Conservation (phyloP, 2,888 invertebrate genomes). For the Elaeidobius kamerunicus region DNA sequence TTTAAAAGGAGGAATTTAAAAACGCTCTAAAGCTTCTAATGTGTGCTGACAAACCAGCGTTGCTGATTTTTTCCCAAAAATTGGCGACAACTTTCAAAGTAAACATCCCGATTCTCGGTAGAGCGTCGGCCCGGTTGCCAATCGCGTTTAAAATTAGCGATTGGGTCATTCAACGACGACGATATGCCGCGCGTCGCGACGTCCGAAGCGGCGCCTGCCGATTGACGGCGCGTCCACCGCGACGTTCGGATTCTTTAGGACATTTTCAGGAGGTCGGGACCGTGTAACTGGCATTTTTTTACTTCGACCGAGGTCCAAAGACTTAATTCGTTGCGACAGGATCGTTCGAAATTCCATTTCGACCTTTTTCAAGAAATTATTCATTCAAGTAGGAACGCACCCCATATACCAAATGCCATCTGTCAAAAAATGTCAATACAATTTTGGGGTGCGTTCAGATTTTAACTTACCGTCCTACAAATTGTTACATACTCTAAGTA, state of each 20-base stretch:
- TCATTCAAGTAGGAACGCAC: too few species aligned
- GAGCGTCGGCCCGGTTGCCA: slow-evolving; percentile 24
- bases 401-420: too few species aligned
- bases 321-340: too few species aligned
- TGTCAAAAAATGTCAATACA: too few species aligned
- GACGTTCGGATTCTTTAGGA: slow-evolving; percentile 12
- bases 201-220: slow-evolving; percentile 25
- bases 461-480: too few species aligned
- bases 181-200: slow-evolving; percentile 22
- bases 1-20: too few species aligned
- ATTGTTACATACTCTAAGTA: too few species aligned
- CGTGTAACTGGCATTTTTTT: slow-evolving; percentile 14
- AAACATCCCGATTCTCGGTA: slow-evolving; percentile 28
- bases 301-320: slow-evolving; percentile 2
- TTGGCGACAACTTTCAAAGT: slow-evolving; percentile 9
- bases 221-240: slow-evolving; percentile 28
- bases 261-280: slow-evolving; percentile 15
- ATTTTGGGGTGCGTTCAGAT: too few species aligned
- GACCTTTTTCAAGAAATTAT: too few species aligned
- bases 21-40: too few species aligned
- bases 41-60: not conserved
- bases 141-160: slow-evolving; percentile 31
- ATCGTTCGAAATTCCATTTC: too few species aligned
- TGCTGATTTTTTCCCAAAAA: slow-evolving; percentile 7
- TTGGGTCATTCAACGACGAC: slow-evolving; percentile 30